phyloP scores from a whole-genome alignment of 2,797 vertebrate genomes.

The Enteromius unitaeniatus region DNA sequence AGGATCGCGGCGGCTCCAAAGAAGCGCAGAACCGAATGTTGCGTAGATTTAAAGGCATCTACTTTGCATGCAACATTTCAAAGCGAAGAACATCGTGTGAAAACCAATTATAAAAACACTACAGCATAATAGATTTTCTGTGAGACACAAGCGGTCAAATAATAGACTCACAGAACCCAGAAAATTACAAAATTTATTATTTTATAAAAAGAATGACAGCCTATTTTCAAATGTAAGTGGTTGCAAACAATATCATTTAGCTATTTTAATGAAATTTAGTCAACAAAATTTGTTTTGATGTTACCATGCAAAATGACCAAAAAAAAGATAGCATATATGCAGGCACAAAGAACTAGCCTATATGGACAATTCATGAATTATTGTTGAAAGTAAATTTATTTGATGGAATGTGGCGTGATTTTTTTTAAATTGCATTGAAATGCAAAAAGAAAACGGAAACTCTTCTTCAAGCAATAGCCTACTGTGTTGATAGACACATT shows the following conservation, averaged over 20 bases:
- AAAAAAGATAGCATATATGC: not conserved
- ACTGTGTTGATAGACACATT: not conserved
- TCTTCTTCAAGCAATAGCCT: not conserved
- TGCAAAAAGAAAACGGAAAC: not conserved
- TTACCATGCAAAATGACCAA: not conserved
- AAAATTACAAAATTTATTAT: not conserved
- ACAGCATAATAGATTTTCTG: not conserved
- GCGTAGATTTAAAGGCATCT: not conserved
- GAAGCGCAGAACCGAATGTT: not conserved
- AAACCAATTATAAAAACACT: not conserved
- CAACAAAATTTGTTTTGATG: not conserved
- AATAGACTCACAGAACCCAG: not conserved
- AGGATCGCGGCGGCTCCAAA: not conserved
- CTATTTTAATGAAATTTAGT: too few relatives aligned
- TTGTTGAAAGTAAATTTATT: not conserved
- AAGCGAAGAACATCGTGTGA: not conserved
- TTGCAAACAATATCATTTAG: too few relatives aligned
- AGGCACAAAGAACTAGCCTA: not conserved
- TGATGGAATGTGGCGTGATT: not conserved
- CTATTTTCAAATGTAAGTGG: too few relatives aligned
- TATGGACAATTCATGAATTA: slow-evolving; percentile 6
- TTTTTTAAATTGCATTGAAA: not conserved
- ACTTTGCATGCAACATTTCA: not conserved
- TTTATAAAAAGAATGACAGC: too few relatives aligned
- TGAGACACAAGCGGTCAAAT: not conserved